phyloP scores from a whole-genome alignment of 2,113 vertebrate genomes.

The Brachypodius melanocephalos region DNA sequence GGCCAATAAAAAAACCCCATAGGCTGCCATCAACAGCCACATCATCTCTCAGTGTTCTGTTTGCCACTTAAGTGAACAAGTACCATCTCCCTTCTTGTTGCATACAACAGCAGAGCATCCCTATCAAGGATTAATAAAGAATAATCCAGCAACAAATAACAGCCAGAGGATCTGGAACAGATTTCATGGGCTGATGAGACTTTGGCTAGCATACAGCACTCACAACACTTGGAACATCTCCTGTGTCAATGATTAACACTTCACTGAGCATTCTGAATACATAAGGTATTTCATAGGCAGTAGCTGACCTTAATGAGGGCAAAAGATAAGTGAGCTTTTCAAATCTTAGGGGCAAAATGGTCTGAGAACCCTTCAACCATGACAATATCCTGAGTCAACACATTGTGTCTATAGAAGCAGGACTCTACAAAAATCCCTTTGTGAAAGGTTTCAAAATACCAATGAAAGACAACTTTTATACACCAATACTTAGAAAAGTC shows the following conservation, averaged over 20 bases:
- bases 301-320: constrained; percentile 7
- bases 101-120: neutral
- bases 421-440: neutral
- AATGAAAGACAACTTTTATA: neutral
- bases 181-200: constrained; percentile 39
- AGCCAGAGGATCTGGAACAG: constrained; percentile 1
- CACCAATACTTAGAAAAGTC: neutral
- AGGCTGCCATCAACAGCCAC: neutral
- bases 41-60: neutral
- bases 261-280: constrained; percentile 23
- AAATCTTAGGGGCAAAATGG: neutral
- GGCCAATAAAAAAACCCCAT: neutral
- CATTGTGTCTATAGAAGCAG: neutral
- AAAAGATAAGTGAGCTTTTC: constrained; percentile 34
- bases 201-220: constrained; percentile 17
- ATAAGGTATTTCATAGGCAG: constrained; percentile 5
- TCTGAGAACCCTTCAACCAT: neutral
- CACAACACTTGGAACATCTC: constrained; percentile 23
- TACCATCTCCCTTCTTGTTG: neutral
- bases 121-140: constrained; percentile 8
- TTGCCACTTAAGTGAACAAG: neutral
- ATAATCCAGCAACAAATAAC: constrained; percentile 8
- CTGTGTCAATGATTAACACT: constrained; percentile 54
- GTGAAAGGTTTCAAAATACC: neutral
- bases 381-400: neutral